These are phyloP conservation scores for Orbicella faveolata DNA, from an alignment of 64 coral and sea anemone species.

Conservation along the genomic window DNA sequence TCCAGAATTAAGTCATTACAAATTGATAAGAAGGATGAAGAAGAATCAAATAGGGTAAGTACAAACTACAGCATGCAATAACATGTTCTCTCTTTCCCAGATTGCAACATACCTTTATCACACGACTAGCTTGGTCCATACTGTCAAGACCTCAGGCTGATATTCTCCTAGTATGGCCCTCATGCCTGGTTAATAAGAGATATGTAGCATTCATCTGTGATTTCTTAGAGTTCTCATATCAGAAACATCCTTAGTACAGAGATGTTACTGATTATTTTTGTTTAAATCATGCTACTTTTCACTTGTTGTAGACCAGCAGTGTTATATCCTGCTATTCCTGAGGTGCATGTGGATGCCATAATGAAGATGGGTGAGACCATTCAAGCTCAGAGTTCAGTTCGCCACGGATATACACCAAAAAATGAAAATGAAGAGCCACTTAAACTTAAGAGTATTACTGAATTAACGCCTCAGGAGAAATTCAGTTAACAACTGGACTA, in stretches of 20 bases:
- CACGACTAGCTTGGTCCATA: not conserved
- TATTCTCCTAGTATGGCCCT: too few relatives aligned
- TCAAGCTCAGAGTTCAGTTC: conserved; percentile 11
- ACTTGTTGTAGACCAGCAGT: conserved; percentile 53
- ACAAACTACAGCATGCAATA: not conserved
- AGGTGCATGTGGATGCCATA: conserved; percentile 18
- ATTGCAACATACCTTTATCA: not conserved
- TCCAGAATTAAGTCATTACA: conserved; percentile 96
- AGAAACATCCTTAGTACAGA: too few relatives aligned
- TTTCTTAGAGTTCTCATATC: not conserved
- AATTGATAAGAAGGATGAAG: conserved; percentile 83
- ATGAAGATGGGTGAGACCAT: conserved; percentile 21
- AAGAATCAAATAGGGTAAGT: conserved; percentile 68
- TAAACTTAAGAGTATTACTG: conserved; percentile 46
- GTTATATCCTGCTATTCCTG: conserved; percentile 56
- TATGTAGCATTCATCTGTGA: too few relatives aligned
- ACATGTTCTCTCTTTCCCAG: not conserved
- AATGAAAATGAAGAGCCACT: conserved; percentile 29
- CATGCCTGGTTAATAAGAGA: too few relatives aligned
- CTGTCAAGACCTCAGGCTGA: too few relatives aligned
- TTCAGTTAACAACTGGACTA: conserved; percentile 1
- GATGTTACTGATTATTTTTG: too few relatives aligned
- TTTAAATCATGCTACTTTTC: not conserved
- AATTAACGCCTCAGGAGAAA: conserved; percentile 52
- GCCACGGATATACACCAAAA: not conserved